Evolutionary conservation across 2,797 vertebrate species (phyloP).

Genomic region (Chelonia mydas): DNA sequence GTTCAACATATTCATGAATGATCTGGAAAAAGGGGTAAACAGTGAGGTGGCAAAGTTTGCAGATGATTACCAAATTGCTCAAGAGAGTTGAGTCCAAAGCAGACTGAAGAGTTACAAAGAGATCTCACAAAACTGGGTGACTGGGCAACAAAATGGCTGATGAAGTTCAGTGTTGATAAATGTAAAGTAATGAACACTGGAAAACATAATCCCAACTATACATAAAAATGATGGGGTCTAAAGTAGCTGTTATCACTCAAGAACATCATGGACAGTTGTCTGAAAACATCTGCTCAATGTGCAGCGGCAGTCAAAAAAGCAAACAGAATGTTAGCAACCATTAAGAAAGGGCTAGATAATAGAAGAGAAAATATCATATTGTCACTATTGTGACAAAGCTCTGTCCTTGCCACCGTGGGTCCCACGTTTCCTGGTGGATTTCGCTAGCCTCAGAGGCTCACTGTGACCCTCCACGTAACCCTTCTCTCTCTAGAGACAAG

Average conservation of each 20-base stretch:
- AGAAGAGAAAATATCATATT: not conserved
- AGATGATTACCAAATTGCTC: too few relatives aligned
- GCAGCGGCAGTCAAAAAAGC: not conserved
- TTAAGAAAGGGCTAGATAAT: not conserved
- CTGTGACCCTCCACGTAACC: too few relatives aligned
- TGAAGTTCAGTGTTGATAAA: not conserved
- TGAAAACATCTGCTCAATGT: not conserved
- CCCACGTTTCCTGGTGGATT: too few relatives aligned
- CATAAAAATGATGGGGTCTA: not conserved
- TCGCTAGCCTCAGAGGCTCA: too few relatives aligned
- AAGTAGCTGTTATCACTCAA: not conserved
- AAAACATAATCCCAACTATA: not conserved
- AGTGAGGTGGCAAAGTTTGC: too few relatives aligned
- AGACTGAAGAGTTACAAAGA: not conserved
- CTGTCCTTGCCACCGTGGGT: too few relatives aligned
- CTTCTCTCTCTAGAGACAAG: too few relatives aligned
- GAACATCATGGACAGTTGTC: not conserved
- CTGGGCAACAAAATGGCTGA: not conserved
- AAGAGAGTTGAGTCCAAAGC: not conserved
- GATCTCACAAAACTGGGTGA: not conserved
- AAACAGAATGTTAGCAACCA: not conserved
- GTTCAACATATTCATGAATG: too few relatives aligned
- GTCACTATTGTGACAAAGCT: too few relatives aligned
- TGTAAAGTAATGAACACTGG: not conserved
- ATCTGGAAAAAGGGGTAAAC: too few relatives aligned